Base-by-base conservation (phyloP, 2,113 vertebrate genomes). In the Sander lucioperca region DNA sequence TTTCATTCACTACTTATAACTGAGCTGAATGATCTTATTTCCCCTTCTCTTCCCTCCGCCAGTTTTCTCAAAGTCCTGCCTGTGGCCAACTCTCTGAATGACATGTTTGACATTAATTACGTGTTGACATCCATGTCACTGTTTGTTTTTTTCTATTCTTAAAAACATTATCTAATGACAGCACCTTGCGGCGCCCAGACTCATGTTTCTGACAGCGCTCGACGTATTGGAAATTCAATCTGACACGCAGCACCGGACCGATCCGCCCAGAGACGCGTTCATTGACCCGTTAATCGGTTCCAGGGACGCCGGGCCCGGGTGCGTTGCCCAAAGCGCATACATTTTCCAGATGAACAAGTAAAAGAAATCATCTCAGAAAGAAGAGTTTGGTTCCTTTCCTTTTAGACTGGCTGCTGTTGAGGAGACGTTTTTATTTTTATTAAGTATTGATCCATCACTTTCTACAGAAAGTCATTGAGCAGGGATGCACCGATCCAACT, bases 271-370 rank as follows among this genome's bases (percentile, higher is more conserved):
- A 77, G 75, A 48, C 13, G 61, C 33, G 13, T 27, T 63, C 74
- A 74, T 59, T 79, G 83, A 82, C 77, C 69, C 33, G 36, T 70
- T 79, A 79, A 84, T 80, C 16, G 45, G 54, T 82, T 68, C 50
- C 77, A 18, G 74, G 53, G 79, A 66, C 25, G 43, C 53, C 5
- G n/a, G n/a, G n/a, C n/a, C 51, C 10, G 43, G 39, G 30, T 12
- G 45, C 8, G 58, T 25, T 56, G 36, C 65, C 18, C n/a, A 8
- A 27, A n/a, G 47, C 6, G 61, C 36, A 33, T 0, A 33, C 5
- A 6, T 33, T 33, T 33, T 33, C 33, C 33, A 33, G 33, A 33
- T 33, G 33, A 33, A 33, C 36, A 36, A 36, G 36, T 36, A 36
- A 7, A 36, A 36, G 36, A 36, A 36, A 36, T 33, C 33, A 33